Percentiles rank a stretch among this genome's conserved stretches.
These are phyloP conservation scores for Pseudocheirus occidentalis DNA, from an alignment of 2,797 vertebrate genomes.

Conservation along the genomic window DNA sequence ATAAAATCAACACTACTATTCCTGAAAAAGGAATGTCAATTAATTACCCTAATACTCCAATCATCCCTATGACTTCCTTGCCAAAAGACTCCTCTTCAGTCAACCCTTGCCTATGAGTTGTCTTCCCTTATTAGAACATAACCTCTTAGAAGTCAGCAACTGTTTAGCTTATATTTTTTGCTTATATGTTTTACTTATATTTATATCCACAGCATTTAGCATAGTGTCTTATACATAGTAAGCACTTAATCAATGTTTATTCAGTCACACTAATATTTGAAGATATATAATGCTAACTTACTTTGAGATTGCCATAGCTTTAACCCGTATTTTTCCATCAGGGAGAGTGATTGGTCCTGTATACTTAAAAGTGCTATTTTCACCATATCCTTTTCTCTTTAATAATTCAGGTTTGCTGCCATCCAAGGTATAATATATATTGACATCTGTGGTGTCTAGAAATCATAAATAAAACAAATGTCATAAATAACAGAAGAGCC, in stretches of 20 bases:
- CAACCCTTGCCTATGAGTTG: neutral
- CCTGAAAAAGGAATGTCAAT: neutral
- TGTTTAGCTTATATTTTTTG: neutral
- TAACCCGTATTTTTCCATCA: conserved; percentile 90
- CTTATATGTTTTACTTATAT: neutral
- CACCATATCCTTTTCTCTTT: conserved; percentile 82
- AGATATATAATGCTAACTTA: conserved; percentile 74
- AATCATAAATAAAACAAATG: conserved; percentile 60
- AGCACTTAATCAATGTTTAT: neutral
- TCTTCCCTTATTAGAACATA: neutral
- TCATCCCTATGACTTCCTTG: neutral
- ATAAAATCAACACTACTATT: neutral
- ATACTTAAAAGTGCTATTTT: conserved; percentile 88
- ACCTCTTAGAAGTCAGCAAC: neutral
- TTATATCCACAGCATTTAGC: neutral
- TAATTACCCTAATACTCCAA: neutral
- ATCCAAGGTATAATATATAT: conserved; percentile 93
- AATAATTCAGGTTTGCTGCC: conserved; percentile 89
- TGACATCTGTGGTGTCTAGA: conserved; percentile 89
- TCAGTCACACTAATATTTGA: neutral
- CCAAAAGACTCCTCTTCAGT: neutral
- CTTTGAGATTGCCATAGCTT: conserved; percentile 91
- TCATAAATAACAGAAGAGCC: conserved; percentile 23
- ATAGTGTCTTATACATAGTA: neutral
- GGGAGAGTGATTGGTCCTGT: conserved; percentile 88